Conservation (phyloP, 2,113 vertebrate genomes). For the Ceyx melanurus region DNA sequence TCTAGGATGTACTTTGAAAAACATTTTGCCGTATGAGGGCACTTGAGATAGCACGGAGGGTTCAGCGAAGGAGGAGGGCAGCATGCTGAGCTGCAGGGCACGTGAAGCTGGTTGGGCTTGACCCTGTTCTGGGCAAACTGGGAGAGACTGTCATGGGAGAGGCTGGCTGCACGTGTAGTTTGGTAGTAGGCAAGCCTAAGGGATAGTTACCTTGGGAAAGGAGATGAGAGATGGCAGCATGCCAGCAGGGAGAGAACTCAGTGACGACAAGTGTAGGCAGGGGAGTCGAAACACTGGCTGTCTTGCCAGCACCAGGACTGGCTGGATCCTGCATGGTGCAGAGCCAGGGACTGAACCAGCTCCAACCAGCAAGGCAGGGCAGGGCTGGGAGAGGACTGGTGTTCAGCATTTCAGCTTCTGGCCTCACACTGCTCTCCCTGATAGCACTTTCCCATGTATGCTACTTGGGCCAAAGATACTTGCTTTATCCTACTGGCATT, state of each 20-base stretch:
- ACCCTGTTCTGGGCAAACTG: not conserved
- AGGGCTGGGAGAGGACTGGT: not conserved
- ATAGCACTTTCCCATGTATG: not conserved
- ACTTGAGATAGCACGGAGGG: not conserved
- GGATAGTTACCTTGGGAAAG: not conserved
- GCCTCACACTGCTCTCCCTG: not conserved
- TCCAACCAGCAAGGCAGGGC: rapidly evolving
- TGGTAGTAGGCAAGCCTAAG: not conserved
- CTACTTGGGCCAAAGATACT: not conserved
- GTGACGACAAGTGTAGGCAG: not conserved
- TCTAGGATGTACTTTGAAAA: not conserved
- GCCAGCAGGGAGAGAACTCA: rapidly evolving
- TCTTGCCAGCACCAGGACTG: not conserved
- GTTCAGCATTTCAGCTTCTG: not conserved
- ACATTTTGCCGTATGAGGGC: rapidly evolving
- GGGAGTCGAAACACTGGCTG: rapidly evolving
- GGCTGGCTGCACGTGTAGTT: not conserved
- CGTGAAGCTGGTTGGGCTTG: not conserved
- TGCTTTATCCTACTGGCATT: not conserved
- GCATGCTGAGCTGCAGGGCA: rapidly evolving
- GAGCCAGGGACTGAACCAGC: not conserved
- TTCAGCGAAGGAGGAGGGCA: not conserved
- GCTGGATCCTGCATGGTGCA: not conserved
- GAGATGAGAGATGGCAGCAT: not conserved
- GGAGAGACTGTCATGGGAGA: not conserved